Percentiles rank a stretch among this genome's conserved stretches.
phyloP scores from a whole-genome alignment of 2,888 invertebrate genomes.

The Netelia inedita region DNA sequence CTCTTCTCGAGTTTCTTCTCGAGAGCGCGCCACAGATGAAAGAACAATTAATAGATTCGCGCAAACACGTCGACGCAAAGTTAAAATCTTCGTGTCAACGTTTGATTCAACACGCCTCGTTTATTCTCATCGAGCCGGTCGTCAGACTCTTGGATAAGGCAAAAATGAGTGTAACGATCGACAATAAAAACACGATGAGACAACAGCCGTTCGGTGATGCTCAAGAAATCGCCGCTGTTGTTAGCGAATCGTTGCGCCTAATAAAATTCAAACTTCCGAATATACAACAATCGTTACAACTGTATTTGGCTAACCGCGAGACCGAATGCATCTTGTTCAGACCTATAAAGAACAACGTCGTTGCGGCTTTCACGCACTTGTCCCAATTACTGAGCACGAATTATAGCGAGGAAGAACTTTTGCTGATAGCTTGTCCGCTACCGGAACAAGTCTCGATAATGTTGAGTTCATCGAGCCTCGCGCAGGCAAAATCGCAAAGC shows the following conservation, averaged over 20 bases:
- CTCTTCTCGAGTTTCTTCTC: slow-evolving; percentile 95
- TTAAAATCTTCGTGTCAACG: slow-evolving; percentile 95
- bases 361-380: slow-evolving; percentile 94
- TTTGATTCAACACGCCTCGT: slow-evolving; percentile 93
- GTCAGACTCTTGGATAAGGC: slow-evolving; percentile 89
- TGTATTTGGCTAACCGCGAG: slow-evolving; percentile 98
- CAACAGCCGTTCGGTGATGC: slow-evolving; percentile 89
- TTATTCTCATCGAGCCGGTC: slow-evolving; percentile 91
- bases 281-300: slow-evolving; percentile 95
- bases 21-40: slow-evolving; percentile 97
- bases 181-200: slow-evolving; percentile 79
- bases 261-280: slow-evolving; percentile 93
- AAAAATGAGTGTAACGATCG: slow-evolving; percentile 71
- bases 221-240: slow-evolving; percentile 90
- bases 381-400: slow-evolving; percentile 91
- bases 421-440: slow-evolving; percentile 95
- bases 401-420: slow-evolving; percentile 93
- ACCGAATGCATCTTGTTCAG: slow-evolving; percentile 98
- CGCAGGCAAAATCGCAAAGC: slow-evolving; percentile 72
- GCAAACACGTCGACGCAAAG: slow-evolving; percentile 97
- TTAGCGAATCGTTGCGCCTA: slow-evolving; percentile 91
- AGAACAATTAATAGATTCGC: slow-evolving; percentile 96
- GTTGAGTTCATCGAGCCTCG: slow-evolving; percentile 92
- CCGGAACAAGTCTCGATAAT: slow-evolving; percentile 97
- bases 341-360: slow-evolving; percentile 96